Percentiles rank a stretch among this genome's conserved stretches.
These are phyloP conservation scores for Drosophila sucinea DNA, from an alignment of 1,140 invertebrate species.

Conservation along the genomic window DNA sequence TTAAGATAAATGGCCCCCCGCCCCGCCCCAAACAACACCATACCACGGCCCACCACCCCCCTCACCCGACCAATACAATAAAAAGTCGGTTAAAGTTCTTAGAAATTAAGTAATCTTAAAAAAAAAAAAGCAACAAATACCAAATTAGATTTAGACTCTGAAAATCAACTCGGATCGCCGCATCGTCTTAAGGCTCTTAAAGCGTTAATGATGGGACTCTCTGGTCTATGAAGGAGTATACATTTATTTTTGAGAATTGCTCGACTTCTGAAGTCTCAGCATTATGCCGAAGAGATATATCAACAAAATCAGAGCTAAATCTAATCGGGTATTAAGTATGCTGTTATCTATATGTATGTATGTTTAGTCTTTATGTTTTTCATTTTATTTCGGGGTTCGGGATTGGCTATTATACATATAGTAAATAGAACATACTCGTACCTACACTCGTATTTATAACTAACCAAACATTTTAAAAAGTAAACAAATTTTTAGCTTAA, in stretches of 20 bases:
- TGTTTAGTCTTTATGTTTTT: not conserved
- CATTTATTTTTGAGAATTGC: not conserved
- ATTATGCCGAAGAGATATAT: constrained; percentile 3
- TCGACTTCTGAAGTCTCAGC: constrained; percentile 10
- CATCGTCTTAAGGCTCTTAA: not conserved
- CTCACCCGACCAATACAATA: not conserved
- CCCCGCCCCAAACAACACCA: not conserved
- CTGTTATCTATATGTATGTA: not conserved
- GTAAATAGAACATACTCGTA: constrained; percentile 23
- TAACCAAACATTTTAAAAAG: constrained; percentile 16
- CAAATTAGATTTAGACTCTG: constrained; percentile 12
- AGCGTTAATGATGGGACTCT: constrained; percentile 10
- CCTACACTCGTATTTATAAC: constrained; percentile 13
- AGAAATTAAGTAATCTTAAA: not conserved
- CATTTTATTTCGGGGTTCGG: not conserved
- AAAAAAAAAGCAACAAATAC: not conserved
- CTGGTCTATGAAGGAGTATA: constrained; percentile 3
- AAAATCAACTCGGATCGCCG: not conserved
- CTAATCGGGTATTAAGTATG: constrained; percentile 3
- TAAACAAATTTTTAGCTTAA: not conserved
- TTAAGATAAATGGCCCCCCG: not conserved
- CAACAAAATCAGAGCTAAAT: constrained; percentile 1
- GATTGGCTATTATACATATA: constrained; percentile 7
- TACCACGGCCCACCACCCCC: too few relatives aligned
- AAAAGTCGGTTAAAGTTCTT: not conserved